These are phyloP conservation scores for Aptenodytes forsteri DNA, from an alignment of 2,113 vertebrate species.

Conservation along the genomic window DNA sequence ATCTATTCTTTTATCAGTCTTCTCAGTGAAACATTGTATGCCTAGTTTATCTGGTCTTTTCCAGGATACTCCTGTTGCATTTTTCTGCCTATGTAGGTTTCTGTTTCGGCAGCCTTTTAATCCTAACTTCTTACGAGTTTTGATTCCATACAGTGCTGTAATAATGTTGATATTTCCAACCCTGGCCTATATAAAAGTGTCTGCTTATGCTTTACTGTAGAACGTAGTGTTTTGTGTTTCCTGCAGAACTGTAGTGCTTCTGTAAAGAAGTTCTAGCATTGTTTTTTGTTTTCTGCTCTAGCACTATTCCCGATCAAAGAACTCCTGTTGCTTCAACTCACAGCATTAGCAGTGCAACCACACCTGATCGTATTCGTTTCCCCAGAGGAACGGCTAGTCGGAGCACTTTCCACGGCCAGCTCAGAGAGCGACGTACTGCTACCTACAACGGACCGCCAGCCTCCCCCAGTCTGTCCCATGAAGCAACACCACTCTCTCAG, in stretches of 20 bases:
- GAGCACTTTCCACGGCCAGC: constrained; percentile 97
- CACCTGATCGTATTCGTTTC: constrained; percentile 92
- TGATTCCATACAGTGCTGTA: constrained; percentile 33
- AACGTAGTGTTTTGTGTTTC: constrained; percentile 18
- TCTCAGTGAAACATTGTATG: constrained; percentile 26
- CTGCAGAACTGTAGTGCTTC: background rate
- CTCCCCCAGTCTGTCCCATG: constrained; percentile 92
- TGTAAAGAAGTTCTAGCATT: background rate
- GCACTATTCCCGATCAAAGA: constrained; percentile 84
- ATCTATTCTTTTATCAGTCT: constrained; percentile 28
- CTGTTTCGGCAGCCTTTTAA: constrained; percentile 53
- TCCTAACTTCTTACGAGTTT: constrained; percentile 33
- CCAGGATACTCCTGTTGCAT: constrained; percentile 2
- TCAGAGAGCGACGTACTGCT: constrained; percentile 92
- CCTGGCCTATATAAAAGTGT: constrained; percentile 21
- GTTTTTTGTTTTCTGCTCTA: constrained; percentile 58
- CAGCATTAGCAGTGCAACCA: constrained; percentile 90
- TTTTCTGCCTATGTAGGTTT: constrained; percentile 33
- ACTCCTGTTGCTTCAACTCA: constrained; percentile 93
- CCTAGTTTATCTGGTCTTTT: background rate
- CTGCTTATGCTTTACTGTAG: constrained; percentile 15
- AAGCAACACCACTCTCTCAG: constrained; percentile 89
- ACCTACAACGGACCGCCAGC: constrained; percentile 96
- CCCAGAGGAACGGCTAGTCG: constrained; percentile 91
- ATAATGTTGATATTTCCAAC: constrained; percentile 13